Evolutionary conservation across 2,888 invertebrate species (phyloP).

Genomic region (Bugulina stolonifera): DNA sequence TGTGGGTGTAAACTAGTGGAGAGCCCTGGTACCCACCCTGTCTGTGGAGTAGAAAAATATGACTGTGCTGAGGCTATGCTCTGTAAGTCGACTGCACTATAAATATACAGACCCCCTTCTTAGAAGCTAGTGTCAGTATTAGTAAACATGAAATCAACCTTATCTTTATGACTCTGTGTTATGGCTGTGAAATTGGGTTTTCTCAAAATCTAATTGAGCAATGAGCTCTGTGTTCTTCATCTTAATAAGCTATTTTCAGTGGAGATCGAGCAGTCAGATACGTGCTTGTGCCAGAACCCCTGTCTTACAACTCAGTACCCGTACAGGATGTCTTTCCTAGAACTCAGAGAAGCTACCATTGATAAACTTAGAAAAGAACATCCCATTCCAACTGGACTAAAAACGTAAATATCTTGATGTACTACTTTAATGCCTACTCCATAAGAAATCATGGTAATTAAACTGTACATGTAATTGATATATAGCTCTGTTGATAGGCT

Average conservation of each 20-base stretch:
- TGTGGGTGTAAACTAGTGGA: conserved; percentile 11
- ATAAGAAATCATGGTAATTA: no score
- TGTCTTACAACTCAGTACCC: conserved; percentile 20
- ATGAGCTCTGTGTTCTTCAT: no score
- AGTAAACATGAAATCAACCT: no score
- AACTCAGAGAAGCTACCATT: conserved; percentile 1
- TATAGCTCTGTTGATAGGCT: no score
- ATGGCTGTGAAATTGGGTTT: no score
- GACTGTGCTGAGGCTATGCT: conserved; percentile 1
- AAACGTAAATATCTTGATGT: background rate
- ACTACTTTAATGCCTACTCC: no score
- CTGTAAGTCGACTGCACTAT: background rate
- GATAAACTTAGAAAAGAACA: conserved; percentile 5
- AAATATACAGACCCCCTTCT: no score
- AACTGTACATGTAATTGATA: no score
- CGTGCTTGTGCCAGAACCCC: background rate
- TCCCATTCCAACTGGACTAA: background rate
- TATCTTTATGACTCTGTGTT: no score
- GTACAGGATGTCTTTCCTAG: background rate
- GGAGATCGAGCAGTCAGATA: conserved; percentile 4
- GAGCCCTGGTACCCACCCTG: conserved; percentile 19
- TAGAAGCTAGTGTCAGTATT: no score
- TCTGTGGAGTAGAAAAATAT: background rate
- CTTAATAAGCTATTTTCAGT: no score
- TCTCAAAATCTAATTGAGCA: no score